A percentile compares a stretch with the other conserved stretches of the same genome.
Conservation (phyloP, 2,113 vertebrate genomes). For the Tympanuchus pallidicinctus region DNA sequence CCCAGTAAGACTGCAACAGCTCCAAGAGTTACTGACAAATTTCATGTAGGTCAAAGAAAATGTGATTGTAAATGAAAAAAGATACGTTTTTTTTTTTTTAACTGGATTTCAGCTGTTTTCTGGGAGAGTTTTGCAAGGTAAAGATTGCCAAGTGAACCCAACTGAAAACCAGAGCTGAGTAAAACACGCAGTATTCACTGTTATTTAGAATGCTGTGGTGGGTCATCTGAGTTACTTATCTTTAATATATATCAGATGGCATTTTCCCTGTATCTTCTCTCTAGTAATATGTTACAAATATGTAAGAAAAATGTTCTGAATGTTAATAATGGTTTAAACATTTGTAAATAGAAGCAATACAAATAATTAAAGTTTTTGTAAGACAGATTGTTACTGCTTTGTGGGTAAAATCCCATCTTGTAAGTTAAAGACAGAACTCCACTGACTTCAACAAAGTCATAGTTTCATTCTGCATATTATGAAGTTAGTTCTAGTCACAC, state of each 20-base stretch:
- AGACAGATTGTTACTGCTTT: not conserved
- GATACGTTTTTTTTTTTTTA: not conserved
- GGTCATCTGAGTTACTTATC: not conserved
- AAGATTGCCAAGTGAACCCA: not conserved
- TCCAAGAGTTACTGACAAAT: not conserved
- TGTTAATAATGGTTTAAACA: not conserved
- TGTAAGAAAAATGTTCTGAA: not conserved
- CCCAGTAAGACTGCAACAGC: not conserved
- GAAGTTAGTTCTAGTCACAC: not conserved
- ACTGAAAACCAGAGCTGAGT: not conserved
- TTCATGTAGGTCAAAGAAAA: not conserved
- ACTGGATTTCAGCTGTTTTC: not conserved
- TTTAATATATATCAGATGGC: not conserved
- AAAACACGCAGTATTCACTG: not conserved
- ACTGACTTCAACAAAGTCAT: not conserved
- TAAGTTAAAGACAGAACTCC: not conserved
- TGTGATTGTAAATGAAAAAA: not conserved
- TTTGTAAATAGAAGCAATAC: not conserved
- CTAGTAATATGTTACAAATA: not conserved
- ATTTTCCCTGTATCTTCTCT: not conserved
- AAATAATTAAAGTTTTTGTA: not conserved
- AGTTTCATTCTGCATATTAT: not conserved
- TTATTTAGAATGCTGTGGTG: not conserved
- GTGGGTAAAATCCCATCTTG: not conserved
- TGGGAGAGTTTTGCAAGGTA: not conserved